phyloP scores from a whole-genome alignment of 2,888 invertebrate species.

The Xanthia icteritia region DNA sequence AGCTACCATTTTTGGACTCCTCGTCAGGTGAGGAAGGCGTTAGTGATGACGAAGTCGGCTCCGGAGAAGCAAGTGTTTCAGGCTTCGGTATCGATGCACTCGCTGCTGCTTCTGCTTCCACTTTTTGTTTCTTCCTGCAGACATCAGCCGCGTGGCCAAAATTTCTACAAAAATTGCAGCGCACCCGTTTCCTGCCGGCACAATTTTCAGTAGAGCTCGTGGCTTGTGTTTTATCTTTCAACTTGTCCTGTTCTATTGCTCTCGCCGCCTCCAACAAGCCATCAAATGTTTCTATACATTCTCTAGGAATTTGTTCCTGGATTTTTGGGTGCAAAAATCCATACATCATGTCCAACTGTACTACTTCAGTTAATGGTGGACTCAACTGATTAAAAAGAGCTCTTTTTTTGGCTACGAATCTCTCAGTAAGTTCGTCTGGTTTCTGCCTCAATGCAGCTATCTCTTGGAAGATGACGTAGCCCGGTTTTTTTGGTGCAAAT shows the following conservation, averaged over 20 bases:
- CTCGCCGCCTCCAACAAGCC: slow-evolving; percentile 57
- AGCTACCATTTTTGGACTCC: not conserved
- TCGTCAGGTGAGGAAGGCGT: not conserved
- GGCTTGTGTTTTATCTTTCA: slow-evolving; percentile 9
- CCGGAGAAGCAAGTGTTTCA: slow-evolving; percentile 19
- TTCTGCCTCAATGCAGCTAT: slow-evolving; percentile 35
- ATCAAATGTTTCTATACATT: slow-evolving; percentile 36
- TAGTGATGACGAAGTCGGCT: not conserved
- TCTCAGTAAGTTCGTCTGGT: slow-evolving; percentile 51
- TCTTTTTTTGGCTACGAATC: slow-evolving; percentile 52
- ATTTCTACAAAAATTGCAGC: slow-evolving; percentile 44
- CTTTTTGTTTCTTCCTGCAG: slow-evolving; percentile 49
- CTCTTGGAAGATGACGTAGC: slow-evolving; percentile 43
- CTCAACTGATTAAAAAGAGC: slow-evolving; percentile 43
- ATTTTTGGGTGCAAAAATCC: slow-evolving; percentile 39
- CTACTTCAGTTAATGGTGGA: slow-evolving; percentile 40
- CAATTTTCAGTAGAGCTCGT: slow-evolving; percentile 6
- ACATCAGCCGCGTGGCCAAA: slow-evolving; percentile 36
- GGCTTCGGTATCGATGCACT: not conserved
- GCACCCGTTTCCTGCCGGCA: slow-evolving; percentile 28
- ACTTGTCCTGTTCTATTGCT: slow-evolving; percentile 37
- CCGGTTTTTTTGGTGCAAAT: slow-evolving; percentile 45
- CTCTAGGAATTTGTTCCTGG: slow-evolving; percentile 49
- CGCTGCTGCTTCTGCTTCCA: slow-evolving; percentile 7
- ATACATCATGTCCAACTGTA: slow-evolving; percentile 59